Base-by-base conservation (phyloP, 1,140 invertebrate genomes). In the Ceratitis capitata region DNA sequence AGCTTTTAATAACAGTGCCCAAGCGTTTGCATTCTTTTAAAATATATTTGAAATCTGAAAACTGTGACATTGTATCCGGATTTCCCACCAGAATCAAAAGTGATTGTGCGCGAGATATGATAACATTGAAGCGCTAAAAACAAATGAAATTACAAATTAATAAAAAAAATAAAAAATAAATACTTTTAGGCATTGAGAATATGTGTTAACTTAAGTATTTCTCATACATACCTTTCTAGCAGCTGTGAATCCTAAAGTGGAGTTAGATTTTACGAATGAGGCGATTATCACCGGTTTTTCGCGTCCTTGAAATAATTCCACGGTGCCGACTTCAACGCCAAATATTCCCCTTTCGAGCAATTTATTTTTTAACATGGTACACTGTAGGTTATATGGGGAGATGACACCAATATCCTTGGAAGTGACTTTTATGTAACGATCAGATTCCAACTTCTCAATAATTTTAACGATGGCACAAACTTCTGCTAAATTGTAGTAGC, bases 231-330 rank as follows among this genome's bases (percentile, higher is more conserved):
- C 95, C 91, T 96, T 95, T 88, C 94, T 93, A 92, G 95, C 94
- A n/a, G 93, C 93, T 7, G 96, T 93, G 88, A 97, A 97, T 14
- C 96, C 96, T 39, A 97, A 92, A 49, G 94, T 92, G 86, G 93
- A 89, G 78, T 93, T 92, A 86, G 94, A 94, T 86, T 96, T 93
- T 19, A 97, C 97, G 2, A 97, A 97, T 0, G 95, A 95, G 32
- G 98, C 94, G 32, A 98, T 94, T 9, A 98, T 96, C 0, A 96
- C 94, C 32, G 95, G 92, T 88, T 95, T 95, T 91, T 98, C 97
- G 87, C 96, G 95, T 0, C 97, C 97, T 91, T 98, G 97, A 91
- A 97, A 98, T n/a, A 95, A 94, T 92, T 98, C 97, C 4, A 97
- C 96, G 0, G 97, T 97, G 1, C 97, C 97, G n/a, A 97, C 95